A percentile compares a stretch with the other conserved stretches of the same genome.
Conservation (phyloP, 2,888 invertebrate species). For the Pyrocoelia pectoralis region DNA sequence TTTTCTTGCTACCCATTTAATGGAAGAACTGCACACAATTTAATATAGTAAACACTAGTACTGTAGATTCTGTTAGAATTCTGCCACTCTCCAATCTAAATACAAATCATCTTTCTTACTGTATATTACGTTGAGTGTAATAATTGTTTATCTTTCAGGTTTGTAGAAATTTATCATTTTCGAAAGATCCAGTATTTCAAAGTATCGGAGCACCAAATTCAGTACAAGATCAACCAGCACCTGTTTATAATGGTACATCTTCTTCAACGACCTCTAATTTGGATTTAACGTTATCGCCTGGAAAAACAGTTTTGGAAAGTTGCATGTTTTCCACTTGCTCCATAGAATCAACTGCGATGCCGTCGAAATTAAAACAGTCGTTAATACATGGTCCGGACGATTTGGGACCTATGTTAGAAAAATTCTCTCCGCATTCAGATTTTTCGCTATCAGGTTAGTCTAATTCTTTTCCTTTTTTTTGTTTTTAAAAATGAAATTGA, state of each 20-base stretch:
- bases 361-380: conserved; percentile 67
- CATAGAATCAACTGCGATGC: conserved; percentile 20
- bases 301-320: conserved; percentile 23
- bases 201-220: conserved; percentile 42
- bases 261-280: conserved; percentile 20
- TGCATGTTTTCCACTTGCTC: conserved; percentile 26
- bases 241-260: conserved; percentile 24
- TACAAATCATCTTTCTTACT: no score
- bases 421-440: conserved; percentile 68
- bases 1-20: no score
- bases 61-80: no score
- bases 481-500: no score
- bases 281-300: conserved; percentile 28
- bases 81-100: no score
- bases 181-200: conserved; percentile 47
- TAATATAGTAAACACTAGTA: no score
- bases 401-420: conserved; percentile 76
- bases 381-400: conserved; percentile 80
- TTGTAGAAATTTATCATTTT: conserved; percentile 55
- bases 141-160: conserved; percentile 43
- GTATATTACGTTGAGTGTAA: no score
- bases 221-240: conserved; percentile 30
- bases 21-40: no score
- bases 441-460: conserved; percentile 20
- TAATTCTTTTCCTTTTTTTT: no score